A percentile compares a stretch with the other conserved stretches of the same genome.
These are phyloP conservation scores for Pseudomyrmex flavicornis DNA, from an alignment of 1,140 invertebrate genomes.

Conservation along the genomic window DNA sequence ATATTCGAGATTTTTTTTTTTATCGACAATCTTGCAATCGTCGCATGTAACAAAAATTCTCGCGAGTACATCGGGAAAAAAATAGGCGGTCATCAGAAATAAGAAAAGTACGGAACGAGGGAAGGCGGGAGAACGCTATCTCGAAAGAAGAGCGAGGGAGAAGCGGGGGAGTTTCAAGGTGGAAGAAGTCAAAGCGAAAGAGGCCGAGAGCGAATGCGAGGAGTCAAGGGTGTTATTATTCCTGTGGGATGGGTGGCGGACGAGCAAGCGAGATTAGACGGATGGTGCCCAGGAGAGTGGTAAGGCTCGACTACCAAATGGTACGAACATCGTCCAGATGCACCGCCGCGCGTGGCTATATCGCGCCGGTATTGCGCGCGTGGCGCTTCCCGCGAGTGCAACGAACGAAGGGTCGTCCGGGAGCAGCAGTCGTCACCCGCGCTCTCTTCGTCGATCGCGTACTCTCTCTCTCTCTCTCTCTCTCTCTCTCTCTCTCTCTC, in stretches of 20 bases:
- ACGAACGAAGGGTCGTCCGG: constrained; percentile 36
- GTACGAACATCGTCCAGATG: constrained; percentile 68
- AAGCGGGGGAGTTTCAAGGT: neutral
- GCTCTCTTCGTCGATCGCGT: constrained; percentile 7
- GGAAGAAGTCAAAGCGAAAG: constrained; percentile 25
- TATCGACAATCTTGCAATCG: constrained; percentile 21
- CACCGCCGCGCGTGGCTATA: constrained; percentile 33
- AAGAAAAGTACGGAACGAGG: neutral
- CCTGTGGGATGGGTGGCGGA: constrained; percentile 63
- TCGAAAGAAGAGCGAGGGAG: constrained; percentile 20
- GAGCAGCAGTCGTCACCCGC: too few relatives aligned
- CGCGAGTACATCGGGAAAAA: constrained; percentile 28
- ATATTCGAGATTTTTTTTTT: constrained; percentile 47
- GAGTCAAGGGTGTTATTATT: constrained; percentile 74
- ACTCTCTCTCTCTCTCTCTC: too few relatives aligned
- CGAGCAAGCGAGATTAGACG: constrained; percentile 70
- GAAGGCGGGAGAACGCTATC: neutral
- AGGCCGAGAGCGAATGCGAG: constrained; percentile 31
- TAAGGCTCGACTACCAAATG: constrained; percentile 72
- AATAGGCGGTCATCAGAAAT: constrained; percentile 42
- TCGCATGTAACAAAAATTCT: neutral
- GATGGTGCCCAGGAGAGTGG: constrained; percentile 77
- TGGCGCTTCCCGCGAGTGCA: constrained; percentile 50
- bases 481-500: neutral
- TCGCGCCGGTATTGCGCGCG: constrained; percentile 1